Evolutionary conservation across 2,797 vertebrate species (phyloP), one percentile per base, ranked within the genome.

Genomic region (Anisognathus igniventris): DNA sequence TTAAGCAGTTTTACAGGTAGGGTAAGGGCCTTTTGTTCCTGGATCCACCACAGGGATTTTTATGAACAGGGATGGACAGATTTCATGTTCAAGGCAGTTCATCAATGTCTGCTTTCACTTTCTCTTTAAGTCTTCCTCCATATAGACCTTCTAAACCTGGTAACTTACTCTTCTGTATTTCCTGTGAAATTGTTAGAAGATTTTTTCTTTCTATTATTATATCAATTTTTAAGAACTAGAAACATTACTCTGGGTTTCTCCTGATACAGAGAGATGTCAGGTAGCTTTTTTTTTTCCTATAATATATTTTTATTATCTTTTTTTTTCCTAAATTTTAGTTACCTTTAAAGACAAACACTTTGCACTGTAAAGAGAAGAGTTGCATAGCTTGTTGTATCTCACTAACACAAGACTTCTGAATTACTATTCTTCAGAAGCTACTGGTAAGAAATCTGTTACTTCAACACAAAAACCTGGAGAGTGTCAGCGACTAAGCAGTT

Each of bases 401-500:
- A 51, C 86, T 96, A 88, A 95, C 50, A 50, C 28, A 77, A 45
- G 30, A 70, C 88, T 81, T 95, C 73, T 95, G 58, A 79, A 83
- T 97, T 96, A 83, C 50, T 92, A 0, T 87, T 90, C 87, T 95
- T 72, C 93, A 98, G 98, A 98, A 87, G 77, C 93, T 92, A 96
- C 96, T 4, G 96, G 92, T 44, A 98, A 97, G 95, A 98, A 97
- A 23, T 91, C 95, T 33, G 68, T 91, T 68, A 64, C 90, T 67
- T 95, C 96, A 60, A 5, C 96, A 50, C 96, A 97, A 54, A 98
- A 98, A 51, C 97, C 98, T 13, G 98, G 97, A 3, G 98, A 99
- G 92, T 99, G 98, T 58, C 99, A 99, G 92, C 98, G 98, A 30
- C 98, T 99, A 66, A 99, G 99, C 97, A 98, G 98, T 95, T 98